phyloP scores from a whole-genome alignment of 1,140 invertebrate genomes.

The Portunus trituberculatus region DNA sequence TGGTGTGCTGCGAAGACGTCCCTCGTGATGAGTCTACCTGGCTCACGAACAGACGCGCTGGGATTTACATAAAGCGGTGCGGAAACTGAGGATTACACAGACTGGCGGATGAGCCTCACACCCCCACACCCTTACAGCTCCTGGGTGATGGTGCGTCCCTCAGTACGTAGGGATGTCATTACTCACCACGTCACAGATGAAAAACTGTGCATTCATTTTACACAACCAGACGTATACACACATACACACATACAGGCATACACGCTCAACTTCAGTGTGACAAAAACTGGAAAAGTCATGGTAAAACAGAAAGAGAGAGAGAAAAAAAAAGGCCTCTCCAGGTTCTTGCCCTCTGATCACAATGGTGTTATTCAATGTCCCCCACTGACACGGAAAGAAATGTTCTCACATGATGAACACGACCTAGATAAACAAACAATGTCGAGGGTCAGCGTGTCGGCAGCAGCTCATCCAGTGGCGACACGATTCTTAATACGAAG shows the following conservation, averaged over 20 bases:
- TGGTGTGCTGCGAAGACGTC: not conserved
- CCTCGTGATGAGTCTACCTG: not conserved
- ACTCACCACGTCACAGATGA: not conserved
- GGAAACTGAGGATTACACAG: conserved; percentile 7
- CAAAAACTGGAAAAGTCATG: not conserved
- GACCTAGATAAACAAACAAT: not conserved
- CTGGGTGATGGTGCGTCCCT: not conserved
- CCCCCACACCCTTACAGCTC: not conserved
- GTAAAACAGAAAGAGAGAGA: not conserved
- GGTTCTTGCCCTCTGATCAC: not conserved
- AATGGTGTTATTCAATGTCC: conserved; percentile 1
- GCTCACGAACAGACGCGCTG: not conserved
- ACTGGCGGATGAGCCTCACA: not conserved
- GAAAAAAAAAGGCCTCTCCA: too few relatives aligned
- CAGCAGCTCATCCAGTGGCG: not conserved
- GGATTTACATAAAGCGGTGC: conserved; percentile 5
- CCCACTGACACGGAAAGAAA: not conserved
- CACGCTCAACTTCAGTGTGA: not conserved
- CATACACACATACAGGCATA: too few relatives aligned
- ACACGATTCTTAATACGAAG: not conserved
- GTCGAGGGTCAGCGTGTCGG: not conserved
- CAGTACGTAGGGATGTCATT: not conserved
- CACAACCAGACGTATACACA: too few relatives aligned
- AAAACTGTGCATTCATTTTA: too few relatives aligned
- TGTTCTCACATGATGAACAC: not conserved